Conservation (phyloP, 2,113 vertebrate species). For the Sterrhoptilus dennistouni region DNA sequence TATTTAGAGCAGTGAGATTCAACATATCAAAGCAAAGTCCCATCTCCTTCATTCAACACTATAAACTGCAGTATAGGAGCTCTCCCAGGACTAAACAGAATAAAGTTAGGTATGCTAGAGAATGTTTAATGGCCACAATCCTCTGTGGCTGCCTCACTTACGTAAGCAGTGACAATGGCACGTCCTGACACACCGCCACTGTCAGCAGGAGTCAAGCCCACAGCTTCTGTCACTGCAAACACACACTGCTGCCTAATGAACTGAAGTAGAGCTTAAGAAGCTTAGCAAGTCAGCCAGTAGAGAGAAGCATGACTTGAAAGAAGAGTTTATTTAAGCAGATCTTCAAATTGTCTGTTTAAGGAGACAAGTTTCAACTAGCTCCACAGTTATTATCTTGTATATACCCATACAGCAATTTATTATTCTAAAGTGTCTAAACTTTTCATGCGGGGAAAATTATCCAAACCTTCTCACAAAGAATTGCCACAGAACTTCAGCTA, state of each 20-base stretch:
- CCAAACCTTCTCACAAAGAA: not conserved
- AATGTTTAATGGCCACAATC: not conserved
- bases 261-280: not conserved
- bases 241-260: not conserved
- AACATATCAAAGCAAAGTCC: not conserved
- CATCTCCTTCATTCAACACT: not conserved
- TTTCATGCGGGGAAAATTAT: fast-evolving
- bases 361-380: not conserved
- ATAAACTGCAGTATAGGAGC: not conserved
- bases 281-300: not conserved
- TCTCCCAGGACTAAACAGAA: not conserved
- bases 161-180: fast-evolving
- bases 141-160: not conserved
- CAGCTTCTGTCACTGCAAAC: not conserved
- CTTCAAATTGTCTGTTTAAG: not conserved
- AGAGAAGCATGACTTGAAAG: not conserved
- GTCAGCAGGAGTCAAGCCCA: not conserved
- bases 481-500: not conserved
- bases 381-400: not conserved
- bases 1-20: not conserved
- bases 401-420: not conserved
- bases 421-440: not conserved
- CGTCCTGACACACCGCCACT: fast-evolving
- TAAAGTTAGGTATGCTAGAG: not conserved
- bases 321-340: not conserved